Evolutionary conservation across 2,888 invertebrate species (phyloP), one percentile per base, ranked within the genome.

Genomic region (Chloromyia formosa): DNA sequence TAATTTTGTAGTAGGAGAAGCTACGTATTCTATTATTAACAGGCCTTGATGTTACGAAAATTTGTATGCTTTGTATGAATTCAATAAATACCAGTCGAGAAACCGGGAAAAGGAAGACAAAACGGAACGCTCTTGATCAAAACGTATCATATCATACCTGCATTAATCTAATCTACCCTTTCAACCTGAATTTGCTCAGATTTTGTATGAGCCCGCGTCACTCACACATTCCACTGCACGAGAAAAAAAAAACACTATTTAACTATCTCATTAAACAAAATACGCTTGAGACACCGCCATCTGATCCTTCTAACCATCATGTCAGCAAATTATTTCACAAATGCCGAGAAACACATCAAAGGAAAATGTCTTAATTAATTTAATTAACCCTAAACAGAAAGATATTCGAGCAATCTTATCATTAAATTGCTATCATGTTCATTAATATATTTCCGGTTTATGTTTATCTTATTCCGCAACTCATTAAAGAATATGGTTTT

Each of bases 371-470:
- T 62, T 62, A 62, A 62, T 62, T 62, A 62, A 62, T 40, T 62
- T 62, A 62, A 62, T 62, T 62, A 62, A 16, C 40, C 62, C 18
- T 35, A 7, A 35, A 35, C 27, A 5, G 16, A 22, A 12, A 16
- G 18, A 62, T 62, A 20, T 62, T 40, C 42, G 35, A 62, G 16
- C 12, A n/a, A 62, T 35, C 40, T 56, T 56, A 20, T 62, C 40
- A n/a, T n/a, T 62, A 62, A 62, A 40, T 12, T 35, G 40, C 62
- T 23, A 35, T n/a, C 35, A 23, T 40, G 20, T 35, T 62, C n/a
- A 62, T 40, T 62, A 62, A 62, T 62, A 18, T 18, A 18, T 62
- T 62, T 62, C 23, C 62, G 35, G 40, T 62, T 62, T 62, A 18
- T 62, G 40, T 62, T 62, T 62, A 18, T 40, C 40, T 62, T 1